phyloP scores from a whole-genome alignment of 1,140 invertebrate species.

The Rhyzopertha dominica region DNA sequence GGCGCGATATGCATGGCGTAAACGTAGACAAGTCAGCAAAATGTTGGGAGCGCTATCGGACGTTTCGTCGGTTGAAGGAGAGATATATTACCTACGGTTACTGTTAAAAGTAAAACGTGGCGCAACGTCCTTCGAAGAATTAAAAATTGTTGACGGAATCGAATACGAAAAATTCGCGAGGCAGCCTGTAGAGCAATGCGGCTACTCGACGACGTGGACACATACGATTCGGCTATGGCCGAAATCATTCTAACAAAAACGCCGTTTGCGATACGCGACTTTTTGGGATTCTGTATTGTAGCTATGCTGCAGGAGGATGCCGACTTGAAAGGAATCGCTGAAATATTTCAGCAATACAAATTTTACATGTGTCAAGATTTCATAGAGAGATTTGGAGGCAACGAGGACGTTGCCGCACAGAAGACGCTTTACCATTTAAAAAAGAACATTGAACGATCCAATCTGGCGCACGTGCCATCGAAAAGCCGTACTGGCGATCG shows the following conservation, averaged over 20 bases:
- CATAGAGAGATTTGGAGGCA: no score
- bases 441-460: background rate
- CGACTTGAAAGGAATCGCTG: background rate
- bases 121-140: conserved; percentile 5
- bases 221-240: background rate
- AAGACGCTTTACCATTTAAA: conserved; percentile 1
- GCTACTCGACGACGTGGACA: background rate
- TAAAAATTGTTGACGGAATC: background rate
- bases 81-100: conserved; percentile 9
- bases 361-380: no score
- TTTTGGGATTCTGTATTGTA: background rate
- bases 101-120: conserved; percentile 4
- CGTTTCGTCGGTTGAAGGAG: conserved; percentile 3
- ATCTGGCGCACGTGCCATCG: background rate
- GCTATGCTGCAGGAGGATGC: background rate
- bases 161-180: background rate
- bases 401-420: no score
- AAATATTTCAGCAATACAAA: no score
- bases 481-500: background rate
- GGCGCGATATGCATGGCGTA: background rate
- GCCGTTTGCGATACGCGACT: background rate
- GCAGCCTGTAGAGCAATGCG: background rate
- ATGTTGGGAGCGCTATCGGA: background rate
- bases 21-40: background rate
- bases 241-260: background rate